A percentile compares a stretch with the other conserved stretches of the same genome.
These are phyloP conservation scores for Ceyx melanurus DNA, from an alignment of 2,113 vertebrate genomes.

Conservation along the genomic window DNA sequence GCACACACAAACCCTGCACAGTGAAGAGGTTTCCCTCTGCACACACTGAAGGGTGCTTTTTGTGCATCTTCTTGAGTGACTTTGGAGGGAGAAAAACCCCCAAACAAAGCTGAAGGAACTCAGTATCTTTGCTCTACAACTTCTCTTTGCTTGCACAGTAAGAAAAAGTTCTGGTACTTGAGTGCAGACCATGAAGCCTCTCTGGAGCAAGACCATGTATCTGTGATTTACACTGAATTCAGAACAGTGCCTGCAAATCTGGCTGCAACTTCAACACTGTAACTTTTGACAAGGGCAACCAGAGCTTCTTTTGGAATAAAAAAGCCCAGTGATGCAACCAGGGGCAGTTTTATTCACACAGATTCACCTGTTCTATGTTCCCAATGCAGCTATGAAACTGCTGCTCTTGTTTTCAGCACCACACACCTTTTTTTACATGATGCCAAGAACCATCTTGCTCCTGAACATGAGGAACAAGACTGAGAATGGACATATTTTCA, in stretches of 20 bases:
- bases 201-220: background rate
- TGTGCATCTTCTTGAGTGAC: rapidly evolving
- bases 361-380: background rate
- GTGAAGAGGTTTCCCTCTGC: background rate
- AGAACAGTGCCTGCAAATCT: background rate
- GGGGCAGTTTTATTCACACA: rapidly evolving
- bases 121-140: background rate
- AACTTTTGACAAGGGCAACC: background rate
- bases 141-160: background rate
- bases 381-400: rapidly evolving
- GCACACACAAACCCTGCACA: rapidly evolving
- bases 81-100: background rate
- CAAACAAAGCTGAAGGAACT: background rate
- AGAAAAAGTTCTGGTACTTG: background rate
- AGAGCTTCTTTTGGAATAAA: background rate
- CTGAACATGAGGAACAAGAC: rapidly evolving
- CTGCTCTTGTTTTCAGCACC: background rate
- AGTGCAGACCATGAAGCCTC: rapidly evolving
- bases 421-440: background rate
- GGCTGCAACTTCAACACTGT: rapidly evolving
- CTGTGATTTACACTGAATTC: background rate
- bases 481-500: background rate
- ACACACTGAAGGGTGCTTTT: rapidly evolving
- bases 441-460: background rate
- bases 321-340: background rate